Conservation (phyloP, 2,113 vertebrate genomes). For the Myotis davidii region DNA sequence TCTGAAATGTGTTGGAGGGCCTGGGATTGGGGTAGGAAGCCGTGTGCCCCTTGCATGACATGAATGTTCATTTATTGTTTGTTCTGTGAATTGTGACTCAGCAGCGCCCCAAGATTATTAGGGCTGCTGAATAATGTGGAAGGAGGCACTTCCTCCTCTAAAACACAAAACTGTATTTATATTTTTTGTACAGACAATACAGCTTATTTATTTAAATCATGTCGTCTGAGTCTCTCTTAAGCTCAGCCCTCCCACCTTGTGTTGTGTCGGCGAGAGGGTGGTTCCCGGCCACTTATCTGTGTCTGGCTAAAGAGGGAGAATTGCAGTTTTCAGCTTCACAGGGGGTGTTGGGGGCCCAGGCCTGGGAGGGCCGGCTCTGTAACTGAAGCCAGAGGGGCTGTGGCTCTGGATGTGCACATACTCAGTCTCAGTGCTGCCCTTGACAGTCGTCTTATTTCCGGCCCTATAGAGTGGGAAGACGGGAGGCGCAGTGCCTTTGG, state of each 20-base stretch:
- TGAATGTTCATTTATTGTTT: constrained; percentile 82
- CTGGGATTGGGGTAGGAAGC: background rate
- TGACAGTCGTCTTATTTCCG: background rate
- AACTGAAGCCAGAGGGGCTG: background rate
- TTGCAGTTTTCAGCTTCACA: background rate
- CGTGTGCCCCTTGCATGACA: constrained; percentile 65
- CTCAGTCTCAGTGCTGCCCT: background rate
- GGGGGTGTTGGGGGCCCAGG: background rate
- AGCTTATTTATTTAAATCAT: constrained; percentile 84
- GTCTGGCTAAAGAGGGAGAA: background rate
- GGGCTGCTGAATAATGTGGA: constrained; percentile 78
- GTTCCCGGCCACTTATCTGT: background rate
- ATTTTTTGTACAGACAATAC: constrained; percentile 86
- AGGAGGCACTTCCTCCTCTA: constrained; percentile 79
- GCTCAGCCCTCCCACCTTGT: constrained; percentile 17
- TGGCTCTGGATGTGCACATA: rapidly evolving
- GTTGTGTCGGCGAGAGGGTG: background rate
- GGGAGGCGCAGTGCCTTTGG: background rate
- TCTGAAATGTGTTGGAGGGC: background rate
- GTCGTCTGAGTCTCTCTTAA: constrained; percentile 78
- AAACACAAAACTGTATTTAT: constrained; percentile 84
- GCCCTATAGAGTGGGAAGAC: background rate
- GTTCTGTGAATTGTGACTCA: constrained; percentile 82
- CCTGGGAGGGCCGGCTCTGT: background rate
- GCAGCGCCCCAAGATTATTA: constrained; percentile 62